Conservation (phyloP, 2,797 vertebrate species). For the Rousettus madagascariensis region DNA sequence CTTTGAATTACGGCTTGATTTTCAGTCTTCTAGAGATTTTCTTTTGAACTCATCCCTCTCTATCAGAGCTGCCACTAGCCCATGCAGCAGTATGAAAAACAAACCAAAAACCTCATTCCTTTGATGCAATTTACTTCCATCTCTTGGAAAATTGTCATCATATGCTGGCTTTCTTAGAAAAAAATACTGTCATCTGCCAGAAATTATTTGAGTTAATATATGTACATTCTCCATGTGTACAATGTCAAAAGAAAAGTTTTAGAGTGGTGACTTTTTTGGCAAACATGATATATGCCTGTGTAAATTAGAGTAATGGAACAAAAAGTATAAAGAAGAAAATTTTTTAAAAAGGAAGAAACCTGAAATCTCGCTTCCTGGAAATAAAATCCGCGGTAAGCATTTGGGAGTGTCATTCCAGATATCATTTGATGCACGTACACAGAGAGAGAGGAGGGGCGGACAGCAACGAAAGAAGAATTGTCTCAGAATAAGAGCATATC, state of each 20-base stretch:
- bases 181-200: neutral
- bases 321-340: neutral
- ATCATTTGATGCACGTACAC: fast-evolving
- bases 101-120: neutral
- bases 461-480: neutral
- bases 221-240: neutral
- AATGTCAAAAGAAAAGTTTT: neutral
- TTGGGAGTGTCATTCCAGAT: neutral
- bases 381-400: neutral
- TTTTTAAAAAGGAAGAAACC: neutral
- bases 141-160: neutral
- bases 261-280: neutral
- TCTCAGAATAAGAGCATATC: neutral
- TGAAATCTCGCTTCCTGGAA: neutral
- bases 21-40: neutral
- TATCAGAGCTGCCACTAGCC: neutral
- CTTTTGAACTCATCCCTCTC: neutral
- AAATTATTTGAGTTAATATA: neutral
- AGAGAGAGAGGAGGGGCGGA: fast-evolving
- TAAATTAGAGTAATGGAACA: neutral
- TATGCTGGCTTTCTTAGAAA: neutral
- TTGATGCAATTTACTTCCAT: neutral
- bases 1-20: neutral
- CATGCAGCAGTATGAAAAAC: neutral
- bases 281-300: neutral